Evolutionary conservation across 2,113 vertebrate genomes (phyloP).

Genomic region (Percopsis transmontana): DNA sequence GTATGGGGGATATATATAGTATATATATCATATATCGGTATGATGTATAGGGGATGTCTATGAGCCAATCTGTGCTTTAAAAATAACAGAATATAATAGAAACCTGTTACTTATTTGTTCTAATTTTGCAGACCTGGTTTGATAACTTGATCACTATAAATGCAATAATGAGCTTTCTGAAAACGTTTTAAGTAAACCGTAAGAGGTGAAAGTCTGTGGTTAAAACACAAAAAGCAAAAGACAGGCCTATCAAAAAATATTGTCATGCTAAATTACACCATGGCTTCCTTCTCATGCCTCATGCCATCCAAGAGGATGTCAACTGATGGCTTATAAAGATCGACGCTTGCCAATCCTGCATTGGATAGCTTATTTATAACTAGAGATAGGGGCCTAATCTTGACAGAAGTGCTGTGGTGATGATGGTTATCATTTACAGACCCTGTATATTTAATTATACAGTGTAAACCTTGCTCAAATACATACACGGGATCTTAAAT

Average conservation of each 20-base stretch:
- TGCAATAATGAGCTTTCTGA: background rate
- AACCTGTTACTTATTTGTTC: background rate
- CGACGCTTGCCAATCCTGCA: constrained; percentile 36
- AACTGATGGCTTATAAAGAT: constrained; percentile 9
- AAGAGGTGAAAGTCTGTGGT: background rate
- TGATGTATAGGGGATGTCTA: constrained; percentile 7
- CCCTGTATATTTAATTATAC: background rate
- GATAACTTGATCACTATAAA: background rate
- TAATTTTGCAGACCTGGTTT: background rate
- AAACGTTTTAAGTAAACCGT: background rate
- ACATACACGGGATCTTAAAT: too few species aligned
- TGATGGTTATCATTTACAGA: constrained; percentile 14
- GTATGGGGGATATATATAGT: background rate
- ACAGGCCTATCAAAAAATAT: constrained; percentile 39
- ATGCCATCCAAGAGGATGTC: constrained; percentile 11
- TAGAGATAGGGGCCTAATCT: constrained; percentile 13
- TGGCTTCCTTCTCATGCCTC: constrained; percentile 37
- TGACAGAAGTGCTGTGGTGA: background rate
- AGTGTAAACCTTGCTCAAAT: constrained; percentile 18
- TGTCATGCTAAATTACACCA: constrained; percentile 19
- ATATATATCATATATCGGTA: too few species aligned
- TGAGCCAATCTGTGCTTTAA: constrained; percentile 24
- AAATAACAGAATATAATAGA: constrained; percentile 12
- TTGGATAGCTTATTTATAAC: constrained; percentile 17
- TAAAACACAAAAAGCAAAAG: constrained; percentile 1